phyloP scores from a whole-genome alignment of 2,888 invertebrate species.

The Apotomis turbidana region DNA sequence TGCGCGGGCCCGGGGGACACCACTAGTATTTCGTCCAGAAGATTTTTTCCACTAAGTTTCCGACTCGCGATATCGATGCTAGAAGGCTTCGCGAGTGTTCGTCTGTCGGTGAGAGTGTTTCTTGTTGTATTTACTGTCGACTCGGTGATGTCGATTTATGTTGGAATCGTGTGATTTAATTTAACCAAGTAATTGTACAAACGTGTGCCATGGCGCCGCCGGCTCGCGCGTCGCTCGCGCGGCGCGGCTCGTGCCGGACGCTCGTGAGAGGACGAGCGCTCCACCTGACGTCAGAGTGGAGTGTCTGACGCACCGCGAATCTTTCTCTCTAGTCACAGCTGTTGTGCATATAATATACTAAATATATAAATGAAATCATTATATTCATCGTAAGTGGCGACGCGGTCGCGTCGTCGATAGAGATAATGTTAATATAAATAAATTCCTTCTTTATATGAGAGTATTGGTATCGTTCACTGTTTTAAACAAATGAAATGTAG shows the following conservation, averaged over 20 bases:
- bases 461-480: constrained; percentile 57
- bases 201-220: constrained; percentile 34
- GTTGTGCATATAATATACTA: constrained; percentile 61
- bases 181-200: constrained; percentile 31
- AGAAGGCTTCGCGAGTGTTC: constrained; percentile 3
- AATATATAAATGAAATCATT: constrained; percentile 45
- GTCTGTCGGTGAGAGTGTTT: constrained; percentile 20
- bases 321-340: constrained; percentile 74
- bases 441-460: constrained; percentile 42
- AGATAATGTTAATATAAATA: constrained; percentile 43
- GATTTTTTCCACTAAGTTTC: constrained; percentile 30
- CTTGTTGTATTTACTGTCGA: constrained; percentile 1
- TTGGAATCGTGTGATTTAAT: constrained; percentile 24
- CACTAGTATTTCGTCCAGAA: constrained; percentile 37
- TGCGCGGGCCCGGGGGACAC: constrained; percentile 43
- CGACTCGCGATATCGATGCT: constrained; percentile 6
- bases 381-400: constrained; percentile 39
- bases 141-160: background rate
- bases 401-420: constrained; percentile 48
- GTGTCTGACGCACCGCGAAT: constrained; percentile 56
- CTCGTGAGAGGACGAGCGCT: background rate
- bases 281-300: background rate
- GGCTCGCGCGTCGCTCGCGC: background rate
- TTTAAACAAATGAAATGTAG: constrained; percentile 59
- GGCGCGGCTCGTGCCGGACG: background rate